phyloP scores from a whole-genome alignment of 2,888 invertebrate genomes.

The Phortica okadai region DNA sequence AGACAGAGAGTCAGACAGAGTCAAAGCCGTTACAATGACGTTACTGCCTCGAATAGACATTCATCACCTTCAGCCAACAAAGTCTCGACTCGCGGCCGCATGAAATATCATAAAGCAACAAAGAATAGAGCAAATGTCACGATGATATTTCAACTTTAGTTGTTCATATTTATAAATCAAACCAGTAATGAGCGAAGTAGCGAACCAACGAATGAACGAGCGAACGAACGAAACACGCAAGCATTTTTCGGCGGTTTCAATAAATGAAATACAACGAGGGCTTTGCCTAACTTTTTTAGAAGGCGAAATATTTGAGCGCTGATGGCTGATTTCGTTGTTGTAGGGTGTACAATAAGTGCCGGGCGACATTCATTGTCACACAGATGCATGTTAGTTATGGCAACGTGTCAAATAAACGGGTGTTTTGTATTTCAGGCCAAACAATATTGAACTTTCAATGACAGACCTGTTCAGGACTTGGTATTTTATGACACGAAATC shows the following conservation, averaged over 20 bases:
- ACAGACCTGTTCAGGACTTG: too few relatives aligned
- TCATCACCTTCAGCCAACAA: conserved; percentile 54
- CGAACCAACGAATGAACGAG: conserved; percentile 18
- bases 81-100: conserved; percentile 23
- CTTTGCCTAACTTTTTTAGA: conserved; percentile 23
- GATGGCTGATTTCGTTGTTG: conserved; percentile 49
- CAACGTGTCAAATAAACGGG: too few relatives aligned
- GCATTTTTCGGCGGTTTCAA: conserved; percentile 48
- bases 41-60: conserved; percentile 62
- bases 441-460: too few relatives aligned
- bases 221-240: conserved; percentile 61
- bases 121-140: conserved; percentile 47
- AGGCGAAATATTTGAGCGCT: conserved; percentile 32
- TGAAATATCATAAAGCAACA: conserved; percentile 37
- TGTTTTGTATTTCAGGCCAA: too few relatives aligned
- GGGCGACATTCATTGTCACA: conserved; percentile 53
- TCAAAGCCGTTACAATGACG: conserved; percentile 21
- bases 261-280: conserved; percentile 31
- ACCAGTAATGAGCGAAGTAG: conserved; percentile 42
- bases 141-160: conserved; percentile 60
- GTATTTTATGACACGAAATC: too few relatives aligned
- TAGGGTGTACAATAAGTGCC: conserved; percentile 59
- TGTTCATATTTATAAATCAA: conserved; percentile 69
- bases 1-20: not conserved
- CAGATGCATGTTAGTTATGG: not conserved